Conservation (phyloP, 1,140 invertebrate species). For the Lucilia sericata region DNA sequence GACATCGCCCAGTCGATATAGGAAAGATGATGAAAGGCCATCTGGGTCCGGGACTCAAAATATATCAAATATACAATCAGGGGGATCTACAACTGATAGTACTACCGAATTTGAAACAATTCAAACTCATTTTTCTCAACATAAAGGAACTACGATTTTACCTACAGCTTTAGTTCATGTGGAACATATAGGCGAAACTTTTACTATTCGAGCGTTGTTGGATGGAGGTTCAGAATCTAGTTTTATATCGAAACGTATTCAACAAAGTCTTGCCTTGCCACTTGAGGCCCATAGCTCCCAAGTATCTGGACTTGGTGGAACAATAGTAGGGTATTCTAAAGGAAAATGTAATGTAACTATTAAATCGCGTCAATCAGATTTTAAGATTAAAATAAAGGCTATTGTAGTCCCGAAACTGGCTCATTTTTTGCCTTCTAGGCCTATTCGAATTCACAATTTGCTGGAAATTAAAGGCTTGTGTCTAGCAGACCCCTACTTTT, state of each 20-base stretch:
- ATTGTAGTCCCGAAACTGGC: neutral
- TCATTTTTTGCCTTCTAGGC: no score
- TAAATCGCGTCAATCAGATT: neutral
- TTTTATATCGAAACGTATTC: neutral
- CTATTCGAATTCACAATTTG: neutral
- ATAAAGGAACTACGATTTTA: neutral
- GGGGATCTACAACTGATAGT: neutral
- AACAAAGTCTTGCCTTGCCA: neutral
- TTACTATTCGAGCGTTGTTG: neutral
- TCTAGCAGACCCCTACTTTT: conserved; percentile 25
- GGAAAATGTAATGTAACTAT: neutral
- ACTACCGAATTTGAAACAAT: neutral
- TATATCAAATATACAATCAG: neutral
- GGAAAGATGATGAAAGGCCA: neutral
- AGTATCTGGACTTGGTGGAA: neutral
- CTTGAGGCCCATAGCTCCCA: neutral
- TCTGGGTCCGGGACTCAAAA: neutral
- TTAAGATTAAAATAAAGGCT: neutral
- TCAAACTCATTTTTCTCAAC: neutral
- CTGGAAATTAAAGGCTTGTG: neutral
- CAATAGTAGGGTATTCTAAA: neutral
- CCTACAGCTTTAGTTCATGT: neutral
- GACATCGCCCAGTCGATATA: neutral
- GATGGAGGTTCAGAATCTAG: neutral
- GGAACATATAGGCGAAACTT: neutral